Percentiles rank a stretch among this genome's conserved stretches.
Evolutionary conservation across 1,140 invertebrate species (phyloP).

Genomic region (Hyles euphorbiae): DNA sequence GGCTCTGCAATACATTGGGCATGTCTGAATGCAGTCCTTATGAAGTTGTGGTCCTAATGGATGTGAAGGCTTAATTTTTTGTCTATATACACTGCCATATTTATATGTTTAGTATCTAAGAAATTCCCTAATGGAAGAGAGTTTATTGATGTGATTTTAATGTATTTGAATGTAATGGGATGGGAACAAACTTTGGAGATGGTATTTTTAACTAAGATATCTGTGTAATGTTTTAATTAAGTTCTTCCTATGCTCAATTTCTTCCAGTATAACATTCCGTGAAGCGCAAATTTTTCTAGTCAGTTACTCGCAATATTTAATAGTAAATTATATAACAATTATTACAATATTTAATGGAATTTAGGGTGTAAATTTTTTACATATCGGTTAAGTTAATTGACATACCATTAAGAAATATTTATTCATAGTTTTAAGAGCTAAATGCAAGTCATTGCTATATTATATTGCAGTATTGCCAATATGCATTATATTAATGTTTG

Average conservation of each 20-base stretch:
- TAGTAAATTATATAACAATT: slow-evolving; percentile 4
- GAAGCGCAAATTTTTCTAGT: slow-evolving; percentile 21
- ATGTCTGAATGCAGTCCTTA: slow-evolving; percentile 85
- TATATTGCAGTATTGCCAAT: too few species aligned
- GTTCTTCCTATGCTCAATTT: slow-evolving; percentile 25
- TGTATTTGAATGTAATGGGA: slow-evolving; percentile 1
- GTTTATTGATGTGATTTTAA: slow-evolving; percentile 5
- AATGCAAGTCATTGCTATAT: too few species aligned
- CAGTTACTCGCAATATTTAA: slow-evolving; percentile 10
- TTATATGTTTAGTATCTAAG: slow-evolving; percentile 8
- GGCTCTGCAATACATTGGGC: slow-evolving; percentile 81
- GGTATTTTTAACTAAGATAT: slow-evolving; percentile 2
- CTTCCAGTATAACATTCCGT: slow-evolving; percentile 21
- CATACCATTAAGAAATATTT: background rate
- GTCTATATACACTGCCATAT: slow-evolving; percentile 31
- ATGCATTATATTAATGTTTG: background rate
- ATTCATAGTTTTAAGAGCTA: too few species aligned
- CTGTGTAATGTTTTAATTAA: slow-evolving; percentile 3
- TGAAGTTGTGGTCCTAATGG: slow-evolving; percentile 75
- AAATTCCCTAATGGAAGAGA: background rate
- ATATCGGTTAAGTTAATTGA: slow-evolving; percentile 19
- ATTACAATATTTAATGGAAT: background rate
- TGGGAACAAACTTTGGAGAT: slow-evolving; percentile 10
- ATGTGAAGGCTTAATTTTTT: slow-evolving; percentile 51
- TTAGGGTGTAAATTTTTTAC: slow-evolving; percentile 18